A percentile compares a stretch with the other conserved stretches of the same genome.
phyloP scores from a whole-genome alignment of 2,113 vertebrate genomes.

The Chaetodon trifascialis region DNA sequence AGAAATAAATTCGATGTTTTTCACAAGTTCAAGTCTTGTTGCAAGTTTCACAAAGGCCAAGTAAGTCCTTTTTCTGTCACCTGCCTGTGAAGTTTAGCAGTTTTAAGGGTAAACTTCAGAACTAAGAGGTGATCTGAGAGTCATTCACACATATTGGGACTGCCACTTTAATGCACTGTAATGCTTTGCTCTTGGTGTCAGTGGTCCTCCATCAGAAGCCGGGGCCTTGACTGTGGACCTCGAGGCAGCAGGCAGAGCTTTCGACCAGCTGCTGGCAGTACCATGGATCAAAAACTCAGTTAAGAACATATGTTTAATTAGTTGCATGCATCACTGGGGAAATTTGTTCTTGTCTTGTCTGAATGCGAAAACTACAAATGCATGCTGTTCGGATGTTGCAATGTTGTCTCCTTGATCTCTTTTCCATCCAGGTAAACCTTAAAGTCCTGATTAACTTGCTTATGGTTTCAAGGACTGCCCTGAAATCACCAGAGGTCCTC shows the following conservation, averaged over 20 bases:
- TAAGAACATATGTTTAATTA: conserved; percentile 27
- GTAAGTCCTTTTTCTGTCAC: conserved; percentile 53
- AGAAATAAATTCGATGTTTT: conserved; percentile 71
- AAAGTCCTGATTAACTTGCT: conserved; percentile 4
- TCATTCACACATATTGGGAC: background rate
- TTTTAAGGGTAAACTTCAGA: background rate
- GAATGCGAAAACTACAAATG: background rate
- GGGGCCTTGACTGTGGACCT: conserved; percentile 70
- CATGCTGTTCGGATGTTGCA: background rate
- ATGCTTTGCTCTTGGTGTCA: conserved; percentile 30
- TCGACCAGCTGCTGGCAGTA: conserved; percentile 66
- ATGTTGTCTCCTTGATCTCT: background rate
- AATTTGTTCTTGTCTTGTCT: background rate
- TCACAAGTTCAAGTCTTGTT: conserved; percentile 79
- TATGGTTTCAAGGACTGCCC: accelerated
- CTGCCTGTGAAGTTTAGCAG: background rate
- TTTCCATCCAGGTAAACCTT: conserved; percentile 49
- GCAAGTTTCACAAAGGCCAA: conserved; percentile 76
- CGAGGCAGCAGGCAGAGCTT: conserved; percentile 66
- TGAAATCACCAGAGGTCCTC: conserved; percentile 78
- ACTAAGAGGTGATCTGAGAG: background rate
- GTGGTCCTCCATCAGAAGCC: conserved; percentile 42
- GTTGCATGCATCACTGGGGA: background rate
- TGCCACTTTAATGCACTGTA: background rate
- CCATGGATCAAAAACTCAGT: conserved; percentile 77